Base-by-base conservation (phyloP, 2,797 vertebrate species). In the Austrolebias charrua region DNA sequence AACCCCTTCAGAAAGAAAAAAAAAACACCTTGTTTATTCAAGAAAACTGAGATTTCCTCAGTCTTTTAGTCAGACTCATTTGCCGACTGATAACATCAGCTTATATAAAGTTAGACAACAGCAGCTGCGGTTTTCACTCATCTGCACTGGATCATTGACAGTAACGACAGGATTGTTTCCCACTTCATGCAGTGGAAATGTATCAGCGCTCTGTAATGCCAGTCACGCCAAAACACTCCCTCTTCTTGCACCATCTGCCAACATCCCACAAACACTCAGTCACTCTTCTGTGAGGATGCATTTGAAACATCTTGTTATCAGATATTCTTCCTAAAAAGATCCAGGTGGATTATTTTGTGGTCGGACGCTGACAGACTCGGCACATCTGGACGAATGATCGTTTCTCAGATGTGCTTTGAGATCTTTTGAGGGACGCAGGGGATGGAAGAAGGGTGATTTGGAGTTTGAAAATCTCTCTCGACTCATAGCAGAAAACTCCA, bases 51-150 rank as follows among this genome's bases (percentile, higher is more conserved):
- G 11, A 38, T 46, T 47, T 18, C 9, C 24, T 57, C 19, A 28
- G 15, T 12, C 5, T 40, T 28, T 55, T 24, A 59, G 50, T 62
- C 55, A 10, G 67, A 55, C 54, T 47, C 6, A 65, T 66, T 64
- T 62, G 4, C 55, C 66, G 48, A 47, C 14, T 24, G 42, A 52
- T 42, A 24, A 35, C 67, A 69, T 69, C 38, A 4, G 5, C 55
- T 75, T n/a, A n/a, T n/a, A n/a, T n/a, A n/a, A n/a, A n/a, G n/a
- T n/a, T 20, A 51, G 49, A 63, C 10, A 24, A 75, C 71, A 63
- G 75, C 82, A 83, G 86, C 85, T 86, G 88, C 85, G 71, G 80
- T 74, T 79, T 78, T 50, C 81, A 76, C 69, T 80, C 80, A 56
- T 73, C 76, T 69, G 52, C 57, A 50, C 63, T 85, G 80, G 83